A percentile compares a stretch with the other conserved stretches of the same genome.
These are phyloP conservation scores for Pelodiscus sinensis DNA, from an alignment of 2,113 vertebrate genomes.

Conservation along the genomic window DNA sequence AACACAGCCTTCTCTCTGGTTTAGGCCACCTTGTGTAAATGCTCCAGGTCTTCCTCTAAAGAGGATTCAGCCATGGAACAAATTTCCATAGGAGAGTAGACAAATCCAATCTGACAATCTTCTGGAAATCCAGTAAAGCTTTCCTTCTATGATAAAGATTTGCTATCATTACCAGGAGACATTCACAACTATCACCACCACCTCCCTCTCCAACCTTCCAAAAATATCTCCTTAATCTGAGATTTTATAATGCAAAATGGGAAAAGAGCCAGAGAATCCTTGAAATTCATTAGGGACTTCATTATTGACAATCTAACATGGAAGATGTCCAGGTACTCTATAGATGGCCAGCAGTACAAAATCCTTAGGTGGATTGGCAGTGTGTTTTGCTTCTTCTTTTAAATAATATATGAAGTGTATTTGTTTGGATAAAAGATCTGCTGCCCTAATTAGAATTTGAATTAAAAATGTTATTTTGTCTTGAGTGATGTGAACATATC, in stretches of 20 bases:
- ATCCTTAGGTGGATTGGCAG: neutral
- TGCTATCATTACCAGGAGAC: neutral
- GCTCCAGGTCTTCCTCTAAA: neutral
- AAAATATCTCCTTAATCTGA: neutral
- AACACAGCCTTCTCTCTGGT: neutral
- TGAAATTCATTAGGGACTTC: neutral
- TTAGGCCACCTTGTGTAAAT: neutral
- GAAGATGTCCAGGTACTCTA: neutral
- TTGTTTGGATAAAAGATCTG: neutral
- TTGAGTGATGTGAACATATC: conserved; percentile 27
- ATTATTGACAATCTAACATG: rapidly evolving
- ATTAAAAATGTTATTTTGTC: conserved; percentile 28
- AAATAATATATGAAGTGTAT: neutral
- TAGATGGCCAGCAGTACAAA: neutral
- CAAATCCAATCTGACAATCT: neutral
- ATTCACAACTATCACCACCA: neutral
- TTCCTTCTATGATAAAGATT: neutral
- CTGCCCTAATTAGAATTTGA: neutral
- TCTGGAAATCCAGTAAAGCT: neutral
- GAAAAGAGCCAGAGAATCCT: neutral
- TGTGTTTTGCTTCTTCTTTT: neutral
- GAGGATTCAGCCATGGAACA: neutral
- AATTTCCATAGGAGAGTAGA: neutral
- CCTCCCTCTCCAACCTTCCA: neutral
- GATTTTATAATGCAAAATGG: neutral